Evolutionary conservation across 2,113 vertebrate genomes (phyloP), one percentile per base, ranked within the genome.

Genomic region (Oreocharis arfaki): DNA sequence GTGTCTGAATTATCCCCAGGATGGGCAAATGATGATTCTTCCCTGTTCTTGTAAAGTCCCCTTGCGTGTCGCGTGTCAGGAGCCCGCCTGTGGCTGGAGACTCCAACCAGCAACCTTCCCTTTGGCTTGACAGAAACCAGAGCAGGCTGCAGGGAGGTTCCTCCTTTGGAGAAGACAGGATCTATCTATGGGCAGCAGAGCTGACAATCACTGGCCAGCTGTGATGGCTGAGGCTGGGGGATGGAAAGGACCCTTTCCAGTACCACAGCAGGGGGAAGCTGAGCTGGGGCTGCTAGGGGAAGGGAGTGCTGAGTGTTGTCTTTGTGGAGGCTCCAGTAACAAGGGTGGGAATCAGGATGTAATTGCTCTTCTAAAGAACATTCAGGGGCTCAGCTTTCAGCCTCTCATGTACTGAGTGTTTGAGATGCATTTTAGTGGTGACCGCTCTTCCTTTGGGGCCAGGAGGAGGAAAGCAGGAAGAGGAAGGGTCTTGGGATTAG

Each of bases 361-460:
- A 11, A 14, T 32, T 65, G 11, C 46, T 37, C 37, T 50, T 67
- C 44, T 67, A 4, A 65, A 47, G 57, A 50, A 3, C n/a, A 22
- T 59, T 56, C 14, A 17, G 0, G 0, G 49, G 46, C 59, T 88
- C 76, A 59, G 47, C 55, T 81, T 80, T 63, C 59, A 76, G 50
- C 11, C 12, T 55, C 32, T 73, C 22, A 0, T 4, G 14, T 39
- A 0, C 4, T 33, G 16, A 23, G 24, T 0, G 0, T 33, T 32
- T 47, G 32, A 42, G 47, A 26, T 46, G 52, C 13, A 5, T 79
- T 86, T 65, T 5, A 7, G 37, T 33, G 78, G 8, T 52, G 50
- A 4, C 8, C n/a, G n/a, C 50, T 56, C 71, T 73, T 84, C 61
- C 24, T 19, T 63, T 52, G 52, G 41, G 6, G 14, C 47, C 30